Base-by-base conservation (phyloP, 1,140 invertebrate genomes). In the Drosophila navojoa region DNA sequence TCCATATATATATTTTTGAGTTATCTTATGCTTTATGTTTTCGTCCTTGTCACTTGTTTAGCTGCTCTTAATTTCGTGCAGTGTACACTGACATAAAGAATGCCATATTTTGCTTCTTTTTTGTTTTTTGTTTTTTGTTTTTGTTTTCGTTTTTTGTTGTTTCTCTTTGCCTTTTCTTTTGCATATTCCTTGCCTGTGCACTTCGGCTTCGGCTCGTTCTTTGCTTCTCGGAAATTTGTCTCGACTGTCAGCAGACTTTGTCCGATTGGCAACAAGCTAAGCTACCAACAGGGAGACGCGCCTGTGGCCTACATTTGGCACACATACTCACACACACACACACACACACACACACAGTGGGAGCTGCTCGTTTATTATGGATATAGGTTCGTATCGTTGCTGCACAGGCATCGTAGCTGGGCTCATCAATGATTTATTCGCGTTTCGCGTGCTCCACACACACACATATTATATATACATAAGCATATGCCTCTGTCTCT, bases 381-480 rank as follows among this genome's bases (percentile, higher is more conserved):
- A 40, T 50, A 25, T 45, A 69, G 69, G 64, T 58, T 59, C 57
- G 57, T 59, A 47, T 59, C 42, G 57, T 32, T 59, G 22, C 27
- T 45, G 42, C n/a, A 29, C 57, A 59, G 42, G 27, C 35, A 16
- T 53, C 32, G 45, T 38, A 38, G 52, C 63, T 54, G 73, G 73
- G 76, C 68, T 78, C 82, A 87, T 87, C 82, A 87, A 87, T 87
- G 82, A 87, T 87, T 87, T 87, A 87, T 87, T 87, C 75, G 82
- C 61, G 69, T 87, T 77, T 87, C 82, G 82, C 82, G 82, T 87
- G 82, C 79, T 76, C 54, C 68, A 71, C 74, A 62, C 68, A 71
- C 74, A 62, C 63, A 72, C 27, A 61, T 49, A 59, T 57, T 47
- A 40, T 64, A 55, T 71, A 72, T 60, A 35, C 32, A 52, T 52